Evolutionary conservation across 2,113 vertebrate species (phyloP).

Genomic region (Microcebus murinus): DNA sequence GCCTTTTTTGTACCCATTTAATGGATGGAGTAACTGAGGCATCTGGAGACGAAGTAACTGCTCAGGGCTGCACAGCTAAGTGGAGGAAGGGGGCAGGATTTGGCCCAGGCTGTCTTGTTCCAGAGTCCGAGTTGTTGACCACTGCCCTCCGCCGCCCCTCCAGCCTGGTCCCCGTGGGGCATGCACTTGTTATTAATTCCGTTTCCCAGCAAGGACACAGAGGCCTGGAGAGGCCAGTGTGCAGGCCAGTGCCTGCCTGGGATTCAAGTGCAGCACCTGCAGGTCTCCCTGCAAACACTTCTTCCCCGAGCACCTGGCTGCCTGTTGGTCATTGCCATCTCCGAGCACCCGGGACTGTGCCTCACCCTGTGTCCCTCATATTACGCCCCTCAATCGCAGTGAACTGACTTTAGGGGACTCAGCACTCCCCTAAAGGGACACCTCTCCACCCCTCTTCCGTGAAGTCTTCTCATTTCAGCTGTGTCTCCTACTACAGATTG

Average conservation of each 20-base stretch:
- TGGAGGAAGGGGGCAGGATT: neutral
- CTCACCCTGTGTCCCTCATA: fast-evolving
- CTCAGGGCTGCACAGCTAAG: neutral
- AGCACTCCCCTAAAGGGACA: neutral
- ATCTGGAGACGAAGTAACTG: neutral
- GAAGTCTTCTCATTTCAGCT: neutral
- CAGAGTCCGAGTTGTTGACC: neutral
- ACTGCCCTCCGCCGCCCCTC: fast-evolving
- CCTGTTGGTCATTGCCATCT: too few species aligned
- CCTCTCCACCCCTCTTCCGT: neutral
- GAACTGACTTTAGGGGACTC: fast-evolving
- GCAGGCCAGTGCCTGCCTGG: neutral
- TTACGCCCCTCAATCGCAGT: fast-evolving
- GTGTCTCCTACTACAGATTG: neutral
- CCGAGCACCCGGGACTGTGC: neutral
- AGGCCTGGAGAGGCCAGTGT: neutral
- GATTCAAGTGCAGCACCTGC: fast-evolving
- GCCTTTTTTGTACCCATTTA: neutral
- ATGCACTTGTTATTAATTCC: fast-evolving
- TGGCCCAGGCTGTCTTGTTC: neutral
- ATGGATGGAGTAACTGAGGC: neutral
- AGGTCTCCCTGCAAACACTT: too few species aligned
- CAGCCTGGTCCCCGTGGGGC: neutral
- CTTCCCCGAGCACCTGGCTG: fast-evolving
- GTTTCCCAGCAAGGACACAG: fast-evolving